Evolutionary conservation across 2,113 vertebrate genomes (phyloP).

Genomic region (Brachypteracias leptosomus): DNA sequence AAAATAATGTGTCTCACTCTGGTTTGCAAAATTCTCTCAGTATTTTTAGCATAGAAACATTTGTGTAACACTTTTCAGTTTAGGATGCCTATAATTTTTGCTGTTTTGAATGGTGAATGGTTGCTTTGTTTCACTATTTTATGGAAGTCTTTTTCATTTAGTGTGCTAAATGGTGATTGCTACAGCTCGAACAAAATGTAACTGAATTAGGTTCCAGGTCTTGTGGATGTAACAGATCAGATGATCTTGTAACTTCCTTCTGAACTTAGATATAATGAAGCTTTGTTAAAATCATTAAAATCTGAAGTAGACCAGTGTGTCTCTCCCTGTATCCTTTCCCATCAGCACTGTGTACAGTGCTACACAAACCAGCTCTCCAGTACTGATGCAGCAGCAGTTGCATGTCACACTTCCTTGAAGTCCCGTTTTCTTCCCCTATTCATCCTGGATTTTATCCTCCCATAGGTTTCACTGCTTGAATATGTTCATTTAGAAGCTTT

Average conservation of each 20-base stretch:
- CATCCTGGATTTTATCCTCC: not conserved
- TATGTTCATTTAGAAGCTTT: not conserved
- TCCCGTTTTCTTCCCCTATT: not conserved
- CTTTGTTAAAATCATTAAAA: not conserved
- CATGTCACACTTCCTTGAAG: rapidly evolving
- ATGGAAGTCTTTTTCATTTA: not conserved
- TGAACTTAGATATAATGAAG: not conserved
- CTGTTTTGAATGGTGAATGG: not conserved
- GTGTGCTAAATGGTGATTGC: not conserved
- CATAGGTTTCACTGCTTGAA: not conserved
- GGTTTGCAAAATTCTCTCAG: not conserved
- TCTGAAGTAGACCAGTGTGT: not conserved
- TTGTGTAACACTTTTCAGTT: not conserved
- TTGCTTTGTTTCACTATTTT: not conserved
- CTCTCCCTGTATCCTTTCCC: not conserved
- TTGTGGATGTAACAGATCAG: not conserved
- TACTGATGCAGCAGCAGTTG: not conserved
- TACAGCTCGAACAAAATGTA: not conserved
- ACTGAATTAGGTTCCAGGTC: not conserved
- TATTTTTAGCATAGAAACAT: not conserved
- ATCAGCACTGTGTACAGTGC: not conserved
- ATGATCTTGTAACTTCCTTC: not conserved
- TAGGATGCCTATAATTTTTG: not conserved
- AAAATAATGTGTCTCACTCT: not conserved
- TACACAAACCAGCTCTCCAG: not conserved